Percentiles rank a stretch among this genome's conserved stretches.
Conservation (phyloP, 2,888 invertebrate genomes). For the Melanophora roralis region DNA sequence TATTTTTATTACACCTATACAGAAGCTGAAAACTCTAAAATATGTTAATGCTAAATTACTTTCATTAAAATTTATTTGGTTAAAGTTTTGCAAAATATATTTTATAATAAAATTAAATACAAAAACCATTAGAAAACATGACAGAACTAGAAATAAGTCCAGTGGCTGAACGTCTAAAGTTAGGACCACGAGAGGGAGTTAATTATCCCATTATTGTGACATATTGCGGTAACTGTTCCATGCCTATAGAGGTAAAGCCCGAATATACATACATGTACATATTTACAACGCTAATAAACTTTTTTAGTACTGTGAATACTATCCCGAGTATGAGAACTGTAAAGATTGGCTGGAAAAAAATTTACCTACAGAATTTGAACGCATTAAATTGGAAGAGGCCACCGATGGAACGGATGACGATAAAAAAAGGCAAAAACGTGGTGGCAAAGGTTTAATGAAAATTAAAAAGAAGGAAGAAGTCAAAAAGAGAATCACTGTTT, state of each 20-base stretch:
- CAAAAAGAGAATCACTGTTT: conserved; percentile 90
- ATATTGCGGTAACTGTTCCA: conserved; percentile 96
- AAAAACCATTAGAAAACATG: conserved; percentile 75
- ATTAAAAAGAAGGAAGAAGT: conserved; percentile 96
- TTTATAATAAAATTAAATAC: not conserved
- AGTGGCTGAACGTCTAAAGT: conserved; percentile 78
- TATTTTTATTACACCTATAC: not conserved
- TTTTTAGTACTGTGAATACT: conserved; percentile 95
- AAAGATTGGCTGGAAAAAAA: conserved; percentile 97
- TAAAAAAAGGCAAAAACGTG: conserved; percentile 97
- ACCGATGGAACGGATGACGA: conserved; percentile 86
- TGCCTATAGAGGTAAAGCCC: conserved; percentile 96
- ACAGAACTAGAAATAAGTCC: conserved; percentile 80
- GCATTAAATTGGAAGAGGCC: conserved; percentile 82
- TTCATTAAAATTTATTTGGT: not conserved
- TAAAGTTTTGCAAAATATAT: conserved; percentile 3
- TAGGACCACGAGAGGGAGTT: conserved; percentile 85
- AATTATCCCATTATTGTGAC: conserved; percentile 89
- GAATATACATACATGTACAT: no score
- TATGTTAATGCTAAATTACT: not conserved
- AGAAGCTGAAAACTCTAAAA: not conserved
- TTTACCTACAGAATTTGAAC: conserved; percentile 94
- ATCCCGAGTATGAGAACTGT: conserved; percentile 98
- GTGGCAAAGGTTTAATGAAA: conserved; percentile 97
- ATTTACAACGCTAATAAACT: no score